Conservation (phyloP, 2,113 vertebrate species). For the Anthoscopus minutus region DNA sequence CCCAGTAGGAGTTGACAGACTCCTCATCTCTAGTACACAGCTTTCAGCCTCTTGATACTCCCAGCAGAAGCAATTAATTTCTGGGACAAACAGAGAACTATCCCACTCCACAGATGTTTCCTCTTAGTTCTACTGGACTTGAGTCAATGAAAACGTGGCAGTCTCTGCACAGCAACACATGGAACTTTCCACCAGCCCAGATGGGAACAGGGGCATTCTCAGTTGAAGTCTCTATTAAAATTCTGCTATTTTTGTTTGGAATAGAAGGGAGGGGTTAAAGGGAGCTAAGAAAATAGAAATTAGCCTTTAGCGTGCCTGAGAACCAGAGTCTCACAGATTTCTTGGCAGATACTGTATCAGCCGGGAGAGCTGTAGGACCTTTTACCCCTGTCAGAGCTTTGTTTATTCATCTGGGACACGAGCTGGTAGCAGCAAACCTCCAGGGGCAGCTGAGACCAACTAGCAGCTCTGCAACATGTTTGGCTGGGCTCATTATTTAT, state of each 20-base stretch:
- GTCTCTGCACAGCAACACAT: constrained; percentile 45
- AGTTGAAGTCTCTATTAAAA: not conserved
- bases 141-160: constrained; percentile 75
- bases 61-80: constrained; percentile 51
- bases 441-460: not conserved
- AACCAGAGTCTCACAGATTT: not conserved
- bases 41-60: not conserved
- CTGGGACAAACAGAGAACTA: constrained; percentile 46
- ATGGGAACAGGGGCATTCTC: constrained; percentile 2
- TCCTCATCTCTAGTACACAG: not conserved
- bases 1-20: not conserved
- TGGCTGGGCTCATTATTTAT: not conserved
- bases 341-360: not conserved
- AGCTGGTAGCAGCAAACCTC: constrained; percentile 9
- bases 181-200: constrained; percentile 56
- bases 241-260: constrained; percentile 6
- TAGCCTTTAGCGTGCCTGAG: not conserved
- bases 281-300: constrained; percentile 2
- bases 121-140: constrained; percentile 49
- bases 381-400: not conserved
- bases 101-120: constrained; percentile 73
- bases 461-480: not conserved
- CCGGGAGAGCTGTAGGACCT: not conserved
- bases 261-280: constrained; percentile 27
- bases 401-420: not conserved